Base-by-base conservation (phyloP, 2,113 vertebrate species). In the Tringa solitaria region DNA sequence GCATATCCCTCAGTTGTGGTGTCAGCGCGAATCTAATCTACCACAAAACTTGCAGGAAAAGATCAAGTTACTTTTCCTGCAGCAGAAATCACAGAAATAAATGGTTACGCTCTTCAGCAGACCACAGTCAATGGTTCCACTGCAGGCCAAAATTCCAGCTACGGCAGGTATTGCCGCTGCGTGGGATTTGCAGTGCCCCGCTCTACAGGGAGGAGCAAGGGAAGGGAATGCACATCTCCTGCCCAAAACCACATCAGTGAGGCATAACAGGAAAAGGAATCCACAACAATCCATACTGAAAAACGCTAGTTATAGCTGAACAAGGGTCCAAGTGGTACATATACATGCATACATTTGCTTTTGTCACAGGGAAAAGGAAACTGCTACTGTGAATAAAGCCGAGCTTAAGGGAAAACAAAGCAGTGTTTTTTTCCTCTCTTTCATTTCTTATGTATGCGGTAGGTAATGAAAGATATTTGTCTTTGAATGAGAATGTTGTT, bases 61-160 rank as follows among this genome's bases (percentile, higher is more conserved):
- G 37, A 56, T 8, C 12, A 28, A 46, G 10, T 50, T 81, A 74
- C 33, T 41, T 21, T 17, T 87, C 28, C 56, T 1, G 2, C 61
- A 85, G 51, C n/a, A 90, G 53, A 59, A 87, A 79, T 33, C 43
- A 68, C 22, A 64, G n/a, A 82, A 91, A 78, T 20, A 82, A 91
- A 78, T 20, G 51, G 32, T 78, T n/a, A 17, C 1, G 32, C 18
- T 39, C 19, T 45, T 72, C 60, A 61, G 35, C 26, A 87, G 76
- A 48, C 23, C 22, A 43, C 23, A 10, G 24, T 9, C 61, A 64
- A 6, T 14, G 14, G 16, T 30, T 27, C 23, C 9, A 20, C 1
- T 19, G 21, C 27, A 61, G 50, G 35, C 39, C 41, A 72, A 53
- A 72, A 53, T 0, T 0, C 0, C 35, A 45, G 33, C 9, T 46